Conservation (phyloP, 2,797 vertebrate genomes). For the Sandelia bainsii region DNA sequence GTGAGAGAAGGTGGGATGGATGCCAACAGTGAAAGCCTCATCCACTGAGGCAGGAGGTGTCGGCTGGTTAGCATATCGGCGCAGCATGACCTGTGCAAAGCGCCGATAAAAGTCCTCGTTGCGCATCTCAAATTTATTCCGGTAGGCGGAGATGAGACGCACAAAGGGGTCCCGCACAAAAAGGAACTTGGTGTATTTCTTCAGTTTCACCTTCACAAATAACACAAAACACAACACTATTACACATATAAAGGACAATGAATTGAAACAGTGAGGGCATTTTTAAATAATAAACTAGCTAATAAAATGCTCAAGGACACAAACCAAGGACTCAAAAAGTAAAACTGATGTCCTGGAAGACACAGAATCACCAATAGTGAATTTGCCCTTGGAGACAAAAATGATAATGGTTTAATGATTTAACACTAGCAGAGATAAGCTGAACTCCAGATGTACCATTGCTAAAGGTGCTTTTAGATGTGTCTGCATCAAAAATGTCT, state of each 20-base stretch:
- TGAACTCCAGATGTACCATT: background rate
- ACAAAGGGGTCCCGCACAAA: conserved; percentile 97
- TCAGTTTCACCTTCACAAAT: conserved; percentile 90
- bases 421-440: background rate
- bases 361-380: background rate
- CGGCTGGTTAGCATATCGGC: conserved; percentile 89
- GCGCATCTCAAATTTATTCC: conserved; percentile 94
- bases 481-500: background rate
- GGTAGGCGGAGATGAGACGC: conserved; percentile 96
- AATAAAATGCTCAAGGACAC: background rate
- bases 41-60: conserved; percentile 88
- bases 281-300: background rate
- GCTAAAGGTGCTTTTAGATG: background rate
- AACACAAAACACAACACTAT: background rate
- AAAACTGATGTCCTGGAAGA: no score
- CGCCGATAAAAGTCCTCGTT: conserved; percentile 94
- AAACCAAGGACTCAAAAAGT: no score
- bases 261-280: background rate
- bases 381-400: background rate
- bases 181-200: conserved; percentile 98
- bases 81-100: conserved; percentile 92
- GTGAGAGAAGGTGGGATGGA: conserved; percentile 91
- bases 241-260: conserved; percentile 5
- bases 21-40: conserved; percentile 89
- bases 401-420: no score